phyloP scores from a whole-genome alignment of 2,113 vertebrate species.

The Calyptommatus sinebrachiatus region DNA sequence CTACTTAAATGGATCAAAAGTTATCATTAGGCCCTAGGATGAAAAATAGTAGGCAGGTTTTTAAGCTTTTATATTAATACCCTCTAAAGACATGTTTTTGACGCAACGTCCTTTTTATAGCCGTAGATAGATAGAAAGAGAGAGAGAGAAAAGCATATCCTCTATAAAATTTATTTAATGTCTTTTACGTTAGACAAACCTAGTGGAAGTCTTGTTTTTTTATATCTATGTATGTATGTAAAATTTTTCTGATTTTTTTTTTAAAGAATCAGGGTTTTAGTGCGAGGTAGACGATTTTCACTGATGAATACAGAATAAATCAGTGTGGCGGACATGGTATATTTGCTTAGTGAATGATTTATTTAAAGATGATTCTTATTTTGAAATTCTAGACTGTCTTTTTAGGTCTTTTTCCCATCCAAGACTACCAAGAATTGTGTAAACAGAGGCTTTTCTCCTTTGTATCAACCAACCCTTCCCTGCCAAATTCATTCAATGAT shows the following conservation, averaged over 20 bases:
- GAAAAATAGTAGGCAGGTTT: constrained; percentile 2
- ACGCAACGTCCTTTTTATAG: constrained; percentile 26
- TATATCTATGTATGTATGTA: background rate
- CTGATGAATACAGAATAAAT: background rate
- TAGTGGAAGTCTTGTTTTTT: background rate
- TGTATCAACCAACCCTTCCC: constrained; percentile 55
- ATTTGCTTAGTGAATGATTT: background rate
- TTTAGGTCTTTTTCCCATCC: constrained; percentile 53
- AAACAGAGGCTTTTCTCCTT: constrained; percentile 58
- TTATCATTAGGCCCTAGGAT: background rate
- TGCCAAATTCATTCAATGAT: constrained; percentile 61
- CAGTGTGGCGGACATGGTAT: background rate
- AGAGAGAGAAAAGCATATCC: background rate
- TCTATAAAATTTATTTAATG: constrained; percentile 1
- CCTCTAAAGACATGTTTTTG: constrained; percentile 21
- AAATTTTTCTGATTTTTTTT: constrained; percentile 15
- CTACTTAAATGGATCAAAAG: constrained; percentile 7
- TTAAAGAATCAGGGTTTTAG: no score
- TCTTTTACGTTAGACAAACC: constrained; percentile 2
- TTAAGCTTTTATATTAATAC: constrained; percentile 18
- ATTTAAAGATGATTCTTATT: constrained; percentile 43
- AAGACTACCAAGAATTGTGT: constrained; percentile 55
- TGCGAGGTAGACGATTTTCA: background rate
- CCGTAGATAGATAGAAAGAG: no score
- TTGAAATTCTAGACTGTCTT: constrained; percentile 45